Evolutionary conservation across 2,797 vertebrate species (phyloP).

Genomic region (Dendrocincla tyrannina): DNA sequence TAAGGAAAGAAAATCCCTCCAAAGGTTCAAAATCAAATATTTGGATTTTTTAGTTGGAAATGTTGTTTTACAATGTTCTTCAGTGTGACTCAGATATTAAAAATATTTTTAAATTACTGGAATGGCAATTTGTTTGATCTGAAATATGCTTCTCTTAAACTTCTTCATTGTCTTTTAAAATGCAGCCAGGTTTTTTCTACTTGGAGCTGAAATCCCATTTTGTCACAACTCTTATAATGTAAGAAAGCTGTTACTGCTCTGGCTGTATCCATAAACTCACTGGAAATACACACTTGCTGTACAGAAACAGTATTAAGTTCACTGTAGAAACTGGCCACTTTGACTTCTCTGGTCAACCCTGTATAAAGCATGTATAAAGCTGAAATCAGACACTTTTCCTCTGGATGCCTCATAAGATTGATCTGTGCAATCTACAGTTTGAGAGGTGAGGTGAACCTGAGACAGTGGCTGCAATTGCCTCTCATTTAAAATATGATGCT

Average conservation of each 20-base stretch:
- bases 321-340: neutral
- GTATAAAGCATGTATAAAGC: neutral
- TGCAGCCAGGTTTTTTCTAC: neutral
- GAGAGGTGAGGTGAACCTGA: neutral
- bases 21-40: neutral
- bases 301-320: neutral
- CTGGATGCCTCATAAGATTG: neutral
- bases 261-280: neutral
- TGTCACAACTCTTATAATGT: neutral
- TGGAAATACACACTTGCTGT: neutral
- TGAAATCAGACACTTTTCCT: neutral
- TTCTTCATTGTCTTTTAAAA: neutral
- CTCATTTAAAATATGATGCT: conserved; percentile 16
- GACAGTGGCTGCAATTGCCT: neutral
- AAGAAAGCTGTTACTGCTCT: neutral
- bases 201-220: neutral
- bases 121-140: neutral
- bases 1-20: neutral
- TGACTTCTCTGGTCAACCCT: neutral
- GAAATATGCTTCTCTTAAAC: neutral
- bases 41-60: neutral
- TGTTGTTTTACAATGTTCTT: neutral
- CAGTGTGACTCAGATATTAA: neutral
- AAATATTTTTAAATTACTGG: neutral
- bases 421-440: neutral